Evolutionary conservation across 1,140 invertebrate genomes (phyloP).

Genomic region (Drosophila tristis): DNA sequence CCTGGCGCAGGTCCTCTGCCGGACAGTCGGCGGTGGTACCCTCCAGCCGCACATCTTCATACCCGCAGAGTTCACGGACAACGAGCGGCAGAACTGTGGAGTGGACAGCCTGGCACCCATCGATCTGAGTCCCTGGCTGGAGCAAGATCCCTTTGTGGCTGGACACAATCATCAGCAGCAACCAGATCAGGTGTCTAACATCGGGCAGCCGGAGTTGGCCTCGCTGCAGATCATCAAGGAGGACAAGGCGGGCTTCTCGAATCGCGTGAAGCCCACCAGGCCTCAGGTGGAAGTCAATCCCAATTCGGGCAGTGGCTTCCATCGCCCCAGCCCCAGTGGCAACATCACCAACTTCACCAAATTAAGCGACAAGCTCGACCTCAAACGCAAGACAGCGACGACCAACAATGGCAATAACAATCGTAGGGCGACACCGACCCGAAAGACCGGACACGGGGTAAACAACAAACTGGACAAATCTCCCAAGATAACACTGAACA

Average conservation of each 20-base stretch:
- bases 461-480: constrained; percentile 79
- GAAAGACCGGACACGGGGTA: constrained; percentile 49
- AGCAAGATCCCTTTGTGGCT: constrained; percentile 73
- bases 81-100: constrained; percentile 76
- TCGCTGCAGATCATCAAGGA: constrained; percentile 54
- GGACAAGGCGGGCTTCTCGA: constrained; percentile 72
- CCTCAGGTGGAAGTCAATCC: constrained; percentile 58
- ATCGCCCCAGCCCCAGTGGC: constrained; percentile 31
- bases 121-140: constrained; percentile 80
- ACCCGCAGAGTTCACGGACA: constrained; percentile 70
- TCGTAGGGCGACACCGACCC: constrained; percentile 42
- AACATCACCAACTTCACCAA: constrained; percentile 46
- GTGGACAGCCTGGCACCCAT: constrained; percentile 61
- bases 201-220: constrained; percentile 32
- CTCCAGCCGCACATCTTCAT: constrained; percentile 82
- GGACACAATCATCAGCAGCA: constrained; percentile 24
- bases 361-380: constrained; percentile 79
- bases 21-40: constrained; percentile 75
- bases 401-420: constrained; percentile 52
- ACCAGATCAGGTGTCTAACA: constrained; percentile 50
- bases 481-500: constrained; percentile 55
- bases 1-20: constrained; percentile 93
- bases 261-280: constrained; percentile 50
- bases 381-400: constrained; percentile 64
- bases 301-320: constrained; percentile 59